Evolutionary conservation across 1,140 invertebrate species (phyloP).

Genomic region (Drosophila setifemur): DNA sequence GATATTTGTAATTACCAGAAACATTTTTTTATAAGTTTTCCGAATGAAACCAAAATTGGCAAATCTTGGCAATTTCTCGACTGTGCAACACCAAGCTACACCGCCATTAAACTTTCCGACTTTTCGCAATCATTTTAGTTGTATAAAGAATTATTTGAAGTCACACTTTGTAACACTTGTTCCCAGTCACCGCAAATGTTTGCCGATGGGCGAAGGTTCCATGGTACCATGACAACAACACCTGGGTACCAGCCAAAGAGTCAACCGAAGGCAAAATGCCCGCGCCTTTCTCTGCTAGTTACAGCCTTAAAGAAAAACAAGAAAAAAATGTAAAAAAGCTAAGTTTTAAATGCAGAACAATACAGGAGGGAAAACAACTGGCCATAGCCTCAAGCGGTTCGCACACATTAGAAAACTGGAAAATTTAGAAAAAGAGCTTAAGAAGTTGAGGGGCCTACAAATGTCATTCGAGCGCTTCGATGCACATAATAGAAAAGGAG

Average conservation of each 20-base stretch:
- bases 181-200: slow-evolving; percentile 25
- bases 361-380: slow-evolving; percentile 9
- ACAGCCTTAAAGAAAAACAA: not conserved
- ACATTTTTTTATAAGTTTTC: no score
- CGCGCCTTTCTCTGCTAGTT: slow-evolving; percentile 13
- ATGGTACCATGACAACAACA: slow-evolving; percentile 17
- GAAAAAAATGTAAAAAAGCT: slow-evolving; percentile 5
- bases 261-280: not conserved
- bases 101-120: not conserved
- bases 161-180: slow-evolving; percentile 10
- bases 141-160: slow-evolving; percentile 4
- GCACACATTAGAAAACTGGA: not conserved
- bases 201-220: slow-evolving; percentile 11
- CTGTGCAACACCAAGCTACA: not conserved
- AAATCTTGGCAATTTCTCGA: no score
- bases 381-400: slow-evolving; percentile 21
- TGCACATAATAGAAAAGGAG: slow-evolving; percentile 17
- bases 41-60: no score
- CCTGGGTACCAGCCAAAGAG: slow-evolving; percentile 26
- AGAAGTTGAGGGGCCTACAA: slow-evolving; percentile 56
- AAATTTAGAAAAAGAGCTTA: not conserved
- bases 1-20: no score
- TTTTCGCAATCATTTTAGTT: not conserved
- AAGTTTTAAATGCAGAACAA: slow-evolving; percentile 32
- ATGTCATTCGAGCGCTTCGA: slow-evolving; percentile 53